Conservation (phyloP, 2,888 invertebrate species). For the Himalopsyche tibetana region DNA sequence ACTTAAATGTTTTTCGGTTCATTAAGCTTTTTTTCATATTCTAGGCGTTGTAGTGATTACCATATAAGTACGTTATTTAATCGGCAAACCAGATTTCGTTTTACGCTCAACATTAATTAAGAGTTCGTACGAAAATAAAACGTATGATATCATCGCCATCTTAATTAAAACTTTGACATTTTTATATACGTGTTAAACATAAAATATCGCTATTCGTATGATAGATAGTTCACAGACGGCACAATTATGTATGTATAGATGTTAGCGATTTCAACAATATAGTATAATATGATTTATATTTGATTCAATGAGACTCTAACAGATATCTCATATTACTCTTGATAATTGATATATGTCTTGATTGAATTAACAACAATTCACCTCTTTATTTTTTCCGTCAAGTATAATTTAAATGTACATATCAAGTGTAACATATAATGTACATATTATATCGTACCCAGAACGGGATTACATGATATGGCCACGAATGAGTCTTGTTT, state of each 20-base stretch:
- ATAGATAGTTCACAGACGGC: neutral
- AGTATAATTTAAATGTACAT: no score
- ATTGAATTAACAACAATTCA: no score
- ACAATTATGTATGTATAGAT: neutral
- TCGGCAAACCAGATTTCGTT: slow-evolving; percentile 32
- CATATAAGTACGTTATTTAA: slow-evolving; percentile 14
- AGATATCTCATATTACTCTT: neutral
- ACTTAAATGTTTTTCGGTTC: neutral
- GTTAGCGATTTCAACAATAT: neutral
- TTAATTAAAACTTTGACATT: slow-evolving; percentile 28
- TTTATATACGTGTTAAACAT: neutral
- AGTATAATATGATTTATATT: neutral
- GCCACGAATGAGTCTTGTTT: no score
- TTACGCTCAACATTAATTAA: slow-evolving; percentile 27
- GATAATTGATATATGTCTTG: no score
- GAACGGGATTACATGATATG: no score
- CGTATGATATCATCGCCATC: neutral
- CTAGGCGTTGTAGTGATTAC: slow-evolving; percentile 27
- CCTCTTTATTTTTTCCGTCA: no score
- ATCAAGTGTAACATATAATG: no score
- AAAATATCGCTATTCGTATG: neutral
- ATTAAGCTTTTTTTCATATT: slow-evolving; percentile 23
- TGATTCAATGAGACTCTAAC: neutral
- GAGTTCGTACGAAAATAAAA: slow-evolving; percentile 16
- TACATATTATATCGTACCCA: no score